Percentiles rank a stretch among this genome's conserved stretches.
Conservation (phyloP, 2,797 vertebrate species). For the Hafferia zeledoni region DNA sequence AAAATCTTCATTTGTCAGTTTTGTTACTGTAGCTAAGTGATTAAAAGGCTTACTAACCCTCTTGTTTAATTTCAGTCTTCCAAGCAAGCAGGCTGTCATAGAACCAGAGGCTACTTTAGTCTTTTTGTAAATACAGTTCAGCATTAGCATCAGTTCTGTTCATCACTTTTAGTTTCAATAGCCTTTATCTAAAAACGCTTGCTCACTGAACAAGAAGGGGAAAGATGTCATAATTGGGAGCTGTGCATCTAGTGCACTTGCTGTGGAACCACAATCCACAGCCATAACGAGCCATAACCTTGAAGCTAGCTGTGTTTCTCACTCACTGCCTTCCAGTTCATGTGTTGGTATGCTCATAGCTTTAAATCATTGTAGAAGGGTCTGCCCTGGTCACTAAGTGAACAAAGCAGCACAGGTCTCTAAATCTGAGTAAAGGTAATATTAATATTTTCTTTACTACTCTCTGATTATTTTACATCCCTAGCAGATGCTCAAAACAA, state of each 20-base stretch:
- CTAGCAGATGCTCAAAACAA: background rate
- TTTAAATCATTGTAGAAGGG: background rate
- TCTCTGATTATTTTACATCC: background rate
- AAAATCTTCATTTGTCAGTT: conserved; percentile 6
- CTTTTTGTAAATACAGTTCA: background rate
- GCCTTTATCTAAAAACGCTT: background rate
- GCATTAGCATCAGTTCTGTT: background rate
- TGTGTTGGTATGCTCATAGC: background rate
- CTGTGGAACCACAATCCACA: background rate
- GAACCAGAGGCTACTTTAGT: background rate
- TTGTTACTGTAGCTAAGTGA: background rate
- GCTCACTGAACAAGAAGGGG: background rate
- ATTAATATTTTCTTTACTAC: background rate
- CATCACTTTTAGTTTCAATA: background rate
- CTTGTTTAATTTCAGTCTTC: conserved; percentile 20
- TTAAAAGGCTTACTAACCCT: background rate
- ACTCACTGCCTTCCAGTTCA: background rate
- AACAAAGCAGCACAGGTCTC: background rate
- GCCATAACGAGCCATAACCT: background rate
- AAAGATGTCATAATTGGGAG: background rate
- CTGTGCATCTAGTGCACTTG: background rate
- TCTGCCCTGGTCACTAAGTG: background rate
- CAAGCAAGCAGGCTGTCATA: background rate
- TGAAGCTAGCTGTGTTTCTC: background rate
- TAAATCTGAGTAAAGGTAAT: background rate